Conservation (phyloP, 1,140 invertebrate genomes). For the Hylaeus volcanicus region DNA sequence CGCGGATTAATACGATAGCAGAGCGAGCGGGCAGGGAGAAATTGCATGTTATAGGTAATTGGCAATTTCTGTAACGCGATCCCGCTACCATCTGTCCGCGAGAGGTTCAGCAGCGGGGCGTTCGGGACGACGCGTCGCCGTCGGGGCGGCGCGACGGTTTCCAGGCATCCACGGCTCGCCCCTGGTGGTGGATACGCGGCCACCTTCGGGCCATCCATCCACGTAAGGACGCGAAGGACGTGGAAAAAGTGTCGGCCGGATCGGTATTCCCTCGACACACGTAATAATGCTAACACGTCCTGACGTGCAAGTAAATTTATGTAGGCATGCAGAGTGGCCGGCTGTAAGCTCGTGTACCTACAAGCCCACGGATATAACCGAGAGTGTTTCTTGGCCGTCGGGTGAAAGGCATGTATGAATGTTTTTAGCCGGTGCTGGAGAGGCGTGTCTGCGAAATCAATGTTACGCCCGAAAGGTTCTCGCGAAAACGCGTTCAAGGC, state of each 20-base stretch:
- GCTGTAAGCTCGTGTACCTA: conserved; percentile 35
- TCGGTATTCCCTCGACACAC: conserved; percentile 64
- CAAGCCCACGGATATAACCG: conserved; percentile 35
- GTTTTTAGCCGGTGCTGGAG: conserved; percentile 1
- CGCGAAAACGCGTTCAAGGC: background rate
- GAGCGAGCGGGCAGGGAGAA: conserved; percentile 63
- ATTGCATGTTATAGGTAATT: conserved; percentile 77
- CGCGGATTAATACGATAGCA: conserved; percentile 72
- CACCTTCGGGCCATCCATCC: conserved; percentile 1
- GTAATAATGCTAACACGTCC: conserved; percentile 68
- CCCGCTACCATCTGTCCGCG: conserved; percentile 69
- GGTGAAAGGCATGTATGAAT: conserved; percentile 42
- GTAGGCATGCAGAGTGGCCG: conserved; percentile 54
- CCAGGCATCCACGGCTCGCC: background rate
- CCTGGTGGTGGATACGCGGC: background rate
- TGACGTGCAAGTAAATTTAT: conserved; percentile 61
- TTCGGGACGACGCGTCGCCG: conserved; percentile 29
- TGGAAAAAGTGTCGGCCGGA: conserved; percentile 35
- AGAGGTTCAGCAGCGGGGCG: conserved; percentile 48
- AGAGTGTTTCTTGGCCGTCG: conserved; percentile 22
- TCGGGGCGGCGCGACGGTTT: background rate
- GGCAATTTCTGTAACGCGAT: conserved; percentile 78
- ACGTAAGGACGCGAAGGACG: background rate
- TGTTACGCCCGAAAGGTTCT: conserved; percentile 22
- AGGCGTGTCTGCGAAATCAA: conserved; percentile 36